Evolutionary conservation across 30 jellyfish, hydroid and myxozoan genomes (phyloP), one percentile per base, ranked within the genome.

Genomic region (Chironex yamaguchii): DNA sequence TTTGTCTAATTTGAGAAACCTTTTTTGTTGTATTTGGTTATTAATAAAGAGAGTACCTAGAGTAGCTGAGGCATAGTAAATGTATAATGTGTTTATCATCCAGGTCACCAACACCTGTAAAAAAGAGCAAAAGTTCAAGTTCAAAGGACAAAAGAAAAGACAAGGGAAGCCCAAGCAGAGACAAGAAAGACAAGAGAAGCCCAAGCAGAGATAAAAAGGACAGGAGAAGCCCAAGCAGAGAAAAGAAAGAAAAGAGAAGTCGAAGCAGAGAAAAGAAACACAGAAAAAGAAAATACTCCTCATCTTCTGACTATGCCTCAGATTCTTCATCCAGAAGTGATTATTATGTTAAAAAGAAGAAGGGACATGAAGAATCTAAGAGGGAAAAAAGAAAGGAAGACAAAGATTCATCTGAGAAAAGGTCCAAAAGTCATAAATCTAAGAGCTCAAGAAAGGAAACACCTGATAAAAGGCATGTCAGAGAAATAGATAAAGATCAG

Each of bases 401-500:
- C 9, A 42, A 42, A 42, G 58, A 42, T 42, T 17, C 9, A 4
- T 42, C 49, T 49, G 51, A 30, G 84, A 29, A 3, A 75, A 22
- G 51, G 21, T 2, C 22, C 33, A 29, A 71, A 75, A 27, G 51
- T 22, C 36, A 22, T 49, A 29, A 30, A 20, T 20, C 48, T 3
- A 21, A 52, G 88, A 26, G 53, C 89, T 12, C 70, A 92, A 0
- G 34, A 69, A 0, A 14, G 35, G 68, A 82, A 85, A 6, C 58
- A 9, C 58, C 58, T 6, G 58, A 42, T 17, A 42, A 42, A 42
- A 42, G 17, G 17, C 58, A 42, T 9, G 9, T 35, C 42, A 71
- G 34, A 83, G 92, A 22, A 92, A 86, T 4, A 77, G 0, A 11
- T 34, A 71, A 67, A 80, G n/a, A n/a, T n/a, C n/a, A n/a, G n/a